phyloP scores from a whole-genome alignment of 1,140 invertebrate genomes.

The Drosophila subobscura region DNA sequence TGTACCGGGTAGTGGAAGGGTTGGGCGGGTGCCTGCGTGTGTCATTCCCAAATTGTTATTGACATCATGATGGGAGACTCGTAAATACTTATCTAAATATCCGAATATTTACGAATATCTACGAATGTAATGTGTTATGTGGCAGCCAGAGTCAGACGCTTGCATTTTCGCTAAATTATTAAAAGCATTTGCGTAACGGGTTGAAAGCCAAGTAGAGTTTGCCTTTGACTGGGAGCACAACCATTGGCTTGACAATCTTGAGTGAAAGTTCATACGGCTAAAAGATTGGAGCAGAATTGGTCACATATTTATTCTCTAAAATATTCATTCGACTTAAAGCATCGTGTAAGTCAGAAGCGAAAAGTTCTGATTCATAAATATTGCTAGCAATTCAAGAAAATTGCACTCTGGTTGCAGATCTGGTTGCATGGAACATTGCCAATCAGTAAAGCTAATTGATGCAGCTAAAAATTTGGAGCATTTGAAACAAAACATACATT shows the following conservation, averaged over 20 bases:
- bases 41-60: constrained; percentile 77
- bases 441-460: too few relatives aligned
- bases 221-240: constrained; percentile 37
- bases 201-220: constrained; percentile 25
- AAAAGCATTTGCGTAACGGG: constrained; percentile 63
- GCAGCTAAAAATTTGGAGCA: too few relatives aligned
- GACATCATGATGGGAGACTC: constrained; percentile 69
- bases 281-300: constrained; percentile 46
- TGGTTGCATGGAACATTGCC: too few relatives aligned
- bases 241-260: constrained; percentile 17
- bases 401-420: too few relatives aligned
- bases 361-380: not conserved
- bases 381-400: too few relatives aligned
- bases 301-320: constrained; percentile 21
- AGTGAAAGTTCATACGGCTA: constrained; percentile 31
- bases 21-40: constrained; percentile 27
- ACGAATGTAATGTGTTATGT: constrained; percentile 48
- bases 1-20: constrained; percentile 17
- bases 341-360: not conserved
- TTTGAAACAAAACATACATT: too few relatives aligned
- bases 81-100: constrained; percentile 76
- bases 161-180: constrained; percentile 72
- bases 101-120: constrained; percentile 19
- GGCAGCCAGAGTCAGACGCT: constrained; percentile 41
- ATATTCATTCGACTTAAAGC: constrained; percentile 2